phyloP scores from a whole-genome alignment of 2,888 invertebrate species.

The Plebejus melissa region DNA sequence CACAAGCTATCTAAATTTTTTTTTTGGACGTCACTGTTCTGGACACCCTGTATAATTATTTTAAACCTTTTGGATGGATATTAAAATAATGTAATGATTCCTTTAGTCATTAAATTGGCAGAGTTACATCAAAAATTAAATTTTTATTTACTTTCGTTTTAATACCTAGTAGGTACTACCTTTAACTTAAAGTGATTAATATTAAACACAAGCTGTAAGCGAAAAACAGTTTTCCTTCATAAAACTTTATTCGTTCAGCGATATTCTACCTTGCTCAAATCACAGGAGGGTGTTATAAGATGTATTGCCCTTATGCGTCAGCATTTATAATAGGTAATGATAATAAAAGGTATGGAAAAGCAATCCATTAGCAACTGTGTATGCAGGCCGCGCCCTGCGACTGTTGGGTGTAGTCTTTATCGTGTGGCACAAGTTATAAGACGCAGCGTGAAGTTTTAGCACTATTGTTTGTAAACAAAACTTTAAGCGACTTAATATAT shows the following conservation, averaged over 20 bases:
- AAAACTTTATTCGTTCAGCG: background rate
- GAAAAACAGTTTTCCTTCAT: background rate
- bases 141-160: background rate
- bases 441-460: conserved; percentile 19
- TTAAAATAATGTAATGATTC: no score
- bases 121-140: background rate
- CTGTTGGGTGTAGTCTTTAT: conserved; percentile 32
- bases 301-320: conserved; percentile 20
- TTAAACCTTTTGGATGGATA: no score
- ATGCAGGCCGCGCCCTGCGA: conserved; percentile 60
- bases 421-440: conserved; percentile 20
- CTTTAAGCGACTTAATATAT: no score
- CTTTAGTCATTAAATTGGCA: background rate
- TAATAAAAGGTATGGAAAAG: conserved; percentile 51
- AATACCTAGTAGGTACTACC: background rate
- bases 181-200: no score
- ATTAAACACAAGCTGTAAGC: background rate
- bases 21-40: no score
- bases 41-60: no score
- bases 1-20: no score
- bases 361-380: conserved; percentile 65
- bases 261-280: background rate
- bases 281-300: conserved; percentile 16
- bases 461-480: no score
- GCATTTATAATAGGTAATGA: conserved; percentile 37